These are phyloP conservation scores for Regulus satrapa DNA, from an alignment of 2,113 vertebrate species.

Conservation along the genomic window DNA sequence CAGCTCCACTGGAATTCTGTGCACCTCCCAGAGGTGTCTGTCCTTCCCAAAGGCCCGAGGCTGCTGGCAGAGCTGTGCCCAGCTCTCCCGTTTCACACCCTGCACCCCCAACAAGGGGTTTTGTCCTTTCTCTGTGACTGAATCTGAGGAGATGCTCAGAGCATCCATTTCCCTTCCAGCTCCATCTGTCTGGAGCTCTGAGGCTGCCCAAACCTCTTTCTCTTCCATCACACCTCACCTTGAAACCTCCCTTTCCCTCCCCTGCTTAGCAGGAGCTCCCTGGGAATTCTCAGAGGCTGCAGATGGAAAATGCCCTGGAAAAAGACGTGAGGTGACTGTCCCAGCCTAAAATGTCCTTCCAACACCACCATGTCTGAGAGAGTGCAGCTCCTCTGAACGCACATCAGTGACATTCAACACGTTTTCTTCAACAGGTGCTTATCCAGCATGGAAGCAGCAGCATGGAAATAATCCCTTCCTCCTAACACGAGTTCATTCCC, in stretches of 20 bases:
- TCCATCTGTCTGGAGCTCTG: neutral
- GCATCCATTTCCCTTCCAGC: neutral
- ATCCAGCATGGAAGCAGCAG: neutral
- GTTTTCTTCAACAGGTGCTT: neutral
- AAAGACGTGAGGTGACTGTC: neutral
- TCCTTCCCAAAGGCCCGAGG: neutral
- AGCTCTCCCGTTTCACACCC: neutral
- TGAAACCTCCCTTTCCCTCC: neutral
- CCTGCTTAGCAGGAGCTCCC: neutral
- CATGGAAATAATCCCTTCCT: neutral
- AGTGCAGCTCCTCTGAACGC: neutral
- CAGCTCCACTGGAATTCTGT: neutral
- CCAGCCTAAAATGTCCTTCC: neutral
- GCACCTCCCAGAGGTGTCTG: neutral
- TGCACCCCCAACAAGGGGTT: neutral
- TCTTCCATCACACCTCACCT: neutral
- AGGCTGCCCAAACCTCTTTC: neutral
- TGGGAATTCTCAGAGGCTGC: constrained; percentile 15
- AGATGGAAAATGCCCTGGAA: neutral
- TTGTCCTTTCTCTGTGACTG: neutral
- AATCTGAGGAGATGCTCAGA: neutral
- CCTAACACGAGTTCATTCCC: neutral
- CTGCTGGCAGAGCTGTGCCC: neutral
- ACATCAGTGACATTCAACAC: neutral
- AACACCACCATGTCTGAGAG: neutral